Base-by-base conservation (phyloP, 1,140 invertebrate genomes). In the Triops longicaudatus region DNA sequence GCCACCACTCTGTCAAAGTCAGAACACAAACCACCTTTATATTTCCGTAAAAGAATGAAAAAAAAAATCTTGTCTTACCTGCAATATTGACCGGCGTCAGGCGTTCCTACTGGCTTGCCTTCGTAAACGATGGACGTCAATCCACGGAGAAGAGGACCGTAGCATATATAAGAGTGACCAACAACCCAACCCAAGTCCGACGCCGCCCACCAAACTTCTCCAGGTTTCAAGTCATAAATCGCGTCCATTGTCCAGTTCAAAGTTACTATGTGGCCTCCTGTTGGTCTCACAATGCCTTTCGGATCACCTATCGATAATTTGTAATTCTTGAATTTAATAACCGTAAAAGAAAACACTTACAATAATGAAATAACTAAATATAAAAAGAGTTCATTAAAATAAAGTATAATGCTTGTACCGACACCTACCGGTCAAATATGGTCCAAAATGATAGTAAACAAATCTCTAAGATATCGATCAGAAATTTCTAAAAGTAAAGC, bases 131-230 rank as follows among this genome's bases (percentile, higher is more conserved):
- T 87, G 79, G 92, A 92, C 0, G 94, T 96, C 42, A 90, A 86
- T 1, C 94, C 91, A 79, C 90, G 89, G 0, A 94, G 83, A 0
- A 98, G 85, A 0, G 96, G 95, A 2, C 90, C 95, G 80, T 98
- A 98, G 82, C 93, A 94, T 76, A 97, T 97, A 81, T 96, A 98
- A 0, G 93, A 95, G 83, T 96, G 94, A 2, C 95, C 95, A 2
- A 97, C 94, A 0, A 97, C 94, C 96, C 95, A 98, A 1, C 95
- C 94, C 78, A 93, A 86, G 82, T 96, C 94, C 73, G 87, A 87
- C 0, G 93, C 94, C 0, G 94, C 94, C 31, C 90, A 91, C 94
- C 94, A 98, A 5, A 93, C 90, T 71, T 94, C 91, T 26, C 91
- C 90, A 9, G 90, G 88, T 28, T 89, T 87, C 81, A 97, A 88